These are phyloP conservation scores for Brevipalpus yothersi DNA, from an alignment of 1,140 invertebrate genomes.

Conservation along the genomic window DNA sequence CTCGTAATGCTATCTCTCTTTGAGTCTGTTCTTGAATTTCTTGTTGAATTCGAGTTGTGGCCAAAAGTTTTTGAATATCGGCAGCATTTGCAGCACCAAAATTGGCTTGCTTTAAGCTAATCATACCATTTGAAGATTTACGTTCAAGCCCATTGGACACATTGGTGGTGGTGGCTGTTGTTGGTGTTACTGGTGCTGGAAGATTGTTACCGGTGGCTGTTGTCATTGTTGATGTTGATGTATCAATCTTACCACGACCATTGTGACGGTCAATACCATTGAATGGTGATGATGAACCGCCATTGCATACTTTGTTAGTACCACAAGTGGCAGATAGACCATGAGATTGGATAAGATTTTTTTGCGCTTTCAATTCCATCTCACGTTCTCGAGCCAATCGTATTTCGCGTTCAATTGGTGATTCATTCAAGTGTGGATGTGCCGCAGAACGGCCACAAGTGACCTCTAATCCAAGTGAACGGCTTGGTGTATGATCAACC, in stretches of 20 bases:
- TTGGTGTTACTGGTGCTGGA: not conserved
- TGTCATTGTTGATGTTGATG: not conserved
- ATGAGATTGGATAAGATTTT: constrained; percentile 14
- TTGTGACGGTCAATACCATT: not conserved
- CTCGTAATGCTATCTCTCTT: constrained; percentile 20
- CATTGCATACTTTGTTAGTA: not conserved
- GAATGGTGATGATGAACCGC: not conserved
- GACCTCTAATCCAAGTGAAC: not conserved
- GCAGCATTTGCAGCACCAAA: constrained; percentile 1
- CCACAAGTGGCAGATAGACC: too few species aligned
- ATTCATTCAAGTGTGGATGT: constrained; percentile 19
- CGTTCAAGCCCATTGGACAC: not conserved
- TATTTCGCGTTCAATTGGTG: constrained; percentile 31
- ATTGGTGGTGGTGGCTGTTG: not conserved
- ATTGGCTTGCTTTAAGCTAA: not conserved
- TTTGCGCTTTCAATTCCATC: constrained; percentile 23
- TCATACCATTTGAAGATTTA: not conserved
- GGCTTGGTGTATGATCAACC: not conserved
- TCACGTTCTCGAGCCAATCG: constrained; percentile 26
- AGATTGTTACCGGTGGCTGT: not conserved
- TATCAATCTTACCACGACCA: not conserved
- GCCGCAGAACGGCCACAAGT: not conserved
- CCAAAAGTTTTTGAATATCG: constrained; percentile 18
- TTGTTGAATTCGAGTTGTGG: constrained; percentile 21
- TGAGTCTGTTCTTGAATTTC: constrained; percentile 23